These are phyloP conservation scores for Clostera curtula DNA, from an alignment of 2,888 invertebrate species.

Conservation along the genomic window DNA sequence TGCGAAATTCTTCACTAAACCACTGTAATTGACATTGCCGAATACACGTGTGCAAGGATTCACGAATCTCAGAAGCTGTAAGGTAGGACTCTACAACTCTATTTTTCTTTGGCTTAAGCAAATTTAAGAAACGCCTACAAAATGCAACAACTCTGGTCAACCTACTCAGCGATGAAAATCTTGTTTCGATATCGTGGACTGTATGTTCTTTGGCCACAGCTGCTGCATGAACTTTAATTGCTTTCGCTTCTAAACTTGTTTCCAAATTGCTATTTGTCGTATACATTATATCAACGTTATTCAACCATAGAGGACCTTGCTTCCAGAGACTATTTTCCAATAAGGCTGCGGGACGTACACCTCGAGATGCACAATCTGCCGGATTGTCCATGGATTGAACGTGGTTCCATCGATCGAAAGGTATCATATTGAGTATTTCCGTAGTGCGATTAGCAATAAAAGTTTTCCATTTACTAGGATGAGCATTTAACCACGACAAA, in stretches of 20 bases:
- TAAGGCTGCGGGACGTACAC: not conserved
- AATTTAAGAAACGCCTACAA: not conserved
- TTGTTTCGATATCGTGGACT: not conserved
- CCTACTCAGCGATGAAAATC: conserved; percentile 1
- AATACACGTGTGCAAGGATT: not conserved
- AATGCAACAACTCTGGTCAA: not conserved
- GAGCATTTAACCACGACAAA: conserved; percentile 3
- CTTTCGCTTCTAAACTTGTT: not conserved
- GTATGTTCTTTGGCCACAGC: not conserved
- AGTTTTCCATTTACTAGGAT: conserved; percentile 2
- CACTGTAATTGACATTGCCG: not conserved
- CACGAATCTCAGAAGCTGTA: not conserved
- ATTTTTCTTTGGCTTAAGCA: not conserved
- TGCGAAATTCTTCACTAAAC: not conserved
- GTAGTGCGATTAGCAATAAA: conserved; percentile 5
- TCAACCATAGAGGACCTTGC: not conserved
- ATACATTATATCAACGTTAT: not conserved
- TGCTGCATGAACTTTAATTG: not conserved
- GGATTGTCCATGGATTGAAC: conserved; percentile 2
- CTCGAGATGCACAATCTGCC: conserved; percentile 4
- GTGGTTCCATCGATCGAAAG: conserved; percentile 3
- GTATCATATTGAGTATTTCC: conserved; percentile 3
- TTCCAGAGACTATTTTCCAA: not conserved
- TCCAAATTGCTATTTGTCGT: no score
- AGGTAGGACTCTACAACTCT: not conserved